Evolutionary conservation across 2,797 vertebrate species (phyloP).

Genomic region (Glossophaga mutica): DNA sequence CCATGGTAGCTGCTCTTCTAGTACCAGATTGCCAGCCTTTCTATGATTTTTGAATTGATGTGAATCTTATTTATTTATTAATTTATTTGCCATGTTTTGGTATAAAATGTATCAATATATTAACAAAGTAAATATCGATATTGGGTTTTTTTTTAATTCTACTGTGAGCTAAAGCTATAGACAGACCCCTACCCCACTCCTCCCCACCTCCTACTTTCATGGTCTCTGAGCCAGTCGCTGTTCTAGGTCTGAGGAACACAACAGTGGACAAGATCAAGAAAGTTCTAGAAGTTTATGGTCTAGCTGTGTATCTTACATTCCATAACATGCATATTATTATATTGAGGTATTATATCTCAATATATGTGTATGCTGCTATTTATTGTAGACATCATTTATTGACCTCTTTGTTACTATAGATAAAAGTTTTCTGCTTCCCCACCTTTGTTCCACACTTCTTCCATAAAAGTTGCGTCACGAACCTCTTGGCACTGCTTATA

Average conservation of each 20-base stretch:
- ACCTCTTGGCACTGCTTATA: not conserved
- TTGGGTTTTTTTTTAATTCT: not conserved
- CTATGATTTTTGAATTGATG: not conserved
- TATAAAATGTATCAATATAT: too few relatives aligned
- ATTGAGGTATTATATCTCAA: not conserved
- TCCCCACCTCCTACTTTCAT: not conserved
- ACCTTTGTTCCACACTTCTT: not conserved
- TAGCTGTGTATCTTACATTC: not conserved
- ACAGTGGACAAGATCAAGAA: not conserved
- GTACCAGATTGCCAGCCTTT: not conserved
- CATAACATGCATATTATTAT: not conserved
- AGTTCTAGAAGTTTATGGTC: not conserved
- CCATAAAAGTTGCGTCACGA: not conserved
- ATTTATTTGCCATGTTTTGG: not conserved
- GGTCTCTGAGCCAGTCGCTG: not conserved
- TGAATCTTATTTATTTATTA: slow-evolving; percentile 14
- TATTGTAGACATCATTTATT: not conserved
- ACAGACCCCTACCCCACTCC: not conserved
- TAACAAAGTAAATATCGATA: not conserved
- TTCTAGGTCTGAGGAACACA: not conserved
- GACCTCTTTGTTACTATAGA: not conserved
- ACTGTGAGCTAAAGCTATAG: not conserved
- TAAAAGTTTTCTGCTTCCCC: not conserved
- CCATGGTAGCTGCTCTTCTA: not conserved
- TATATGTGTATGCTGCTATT: not conserved